phyloP scores from a whole-genome alignment of 1,140 invertebrate species.

The Zaprionus nigranus region DNA sequence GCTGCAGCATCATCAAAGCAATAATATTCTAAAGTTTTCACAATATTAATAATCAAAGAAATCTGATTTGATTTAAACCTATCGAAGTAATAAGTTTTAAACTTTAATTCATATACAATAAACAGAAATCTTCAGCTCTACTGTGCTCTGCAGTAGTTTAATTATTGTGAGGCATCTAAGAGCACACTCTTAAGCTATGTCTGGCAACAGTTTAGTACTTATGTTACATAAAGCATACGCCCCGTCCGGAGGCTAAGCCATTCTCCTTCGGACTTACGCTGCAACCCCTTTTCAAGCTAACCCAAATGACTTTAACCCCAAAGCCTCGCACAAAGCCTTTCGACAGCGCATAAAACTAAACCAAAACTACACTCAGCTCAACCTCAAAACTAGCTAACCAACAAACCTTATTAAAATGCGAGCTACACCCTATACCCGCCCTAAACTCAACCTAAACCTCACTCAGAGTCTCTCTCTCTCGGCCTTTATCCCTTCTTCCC shows the following conservation, averaged over 20 bases:
- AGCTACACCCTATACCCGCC: constrained; percentile 49
- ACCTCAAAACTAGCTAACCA: constrained; percentile 80
- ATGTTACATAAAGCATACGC: constrained; percentile 33
- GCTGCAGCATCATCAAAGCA: constrained; percentile 16
- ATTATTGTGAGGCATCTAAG: constrained; percentile 6
- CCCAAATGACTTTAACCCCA: constrained; percentile 65
- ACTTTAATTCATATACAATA: neutral
- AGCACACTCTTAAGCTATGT: neutral
- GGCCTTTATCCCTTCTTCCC: neutral
- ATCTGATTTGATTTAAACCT: neutral
- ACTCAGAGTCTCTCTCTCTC: constrained; percentile 8
- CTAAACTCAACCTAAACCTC: constrained; percentile 48
- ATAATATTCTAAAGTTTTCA: neutral
- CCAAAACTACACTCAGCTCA: constrained; percentile 79
- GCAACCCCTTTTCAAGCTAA: constrained; percentile 39
- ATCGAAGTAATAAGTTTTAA: neutral
- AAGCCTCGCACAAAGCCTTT: constrained; percentile 65
- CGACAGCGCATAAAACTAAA: constrained; percentile 62
- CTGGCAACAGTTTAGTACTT: constrained; percentile 13
- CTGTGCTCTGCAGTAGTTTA: neutral
- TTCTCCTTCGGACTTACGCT: neutral
- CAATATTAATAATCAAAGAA: constrained; percentile 9
- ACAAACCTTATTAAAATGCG: constrained; percentile 80
- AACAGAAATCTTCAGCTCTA: neutral
- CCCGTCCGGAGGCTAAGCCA: constrained; percentile 3